phyloP scores from a whole-genome alignment of 2,888 invertebrate genomes.

The Lithodes maja region DNA sequence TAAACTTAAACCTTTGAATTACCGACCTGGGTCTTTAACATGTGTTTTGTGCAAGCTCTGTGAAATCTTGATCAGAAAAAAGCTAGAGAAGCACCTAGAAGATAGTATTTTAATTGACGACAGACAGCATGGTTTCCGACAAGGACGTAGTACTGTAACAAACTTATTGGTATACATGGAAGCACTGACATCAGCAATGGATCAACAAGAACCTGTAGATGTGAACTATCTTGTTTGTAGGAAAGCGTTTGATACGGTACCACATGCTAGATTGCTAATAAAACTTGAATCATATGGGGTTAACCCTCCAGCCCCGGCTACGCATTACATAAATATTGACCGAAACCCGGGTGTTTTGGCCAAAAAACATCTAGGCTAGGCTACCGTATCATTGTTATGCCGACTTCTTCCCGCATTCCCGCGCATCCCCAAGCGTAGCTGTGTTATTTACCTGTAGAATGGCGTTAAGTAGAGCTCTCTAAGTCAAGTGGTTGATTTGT shows the following conservation, averaged over 20 bases:
- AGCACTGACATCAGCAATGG: background rate
- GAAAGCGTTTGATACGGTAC: slow-evolving; percentile 6
- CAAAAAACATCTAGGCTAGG: no score
- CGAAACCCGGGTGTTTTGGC: no score
- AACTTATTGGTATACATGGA: slow-evolving; percentile 10
- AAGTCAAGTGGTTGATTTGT: no score
- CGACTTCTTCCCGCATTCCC: no score
- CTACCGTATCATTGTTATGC: no score
- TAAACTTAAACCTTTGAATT: slow-evolving; percentile 12
- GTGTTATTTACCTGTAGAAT: no score
- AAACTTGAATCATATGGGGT: background rate
- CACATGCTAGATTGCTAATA: background rate
- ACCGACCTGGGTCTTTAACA: slow-evolving; percentile 17
- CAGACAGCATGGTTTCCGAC: slow-evolving; percentile 10
- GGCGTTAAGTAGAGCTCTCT: no score
- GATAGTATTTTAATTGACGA: background rate
- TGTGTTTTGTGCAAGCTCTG: slow-evolving; percentile 14
- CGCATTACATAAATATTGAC: no score
- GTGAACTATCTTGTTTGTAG: background rate
- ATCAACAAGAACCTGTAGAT: background rate
- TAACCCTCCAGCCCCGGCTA: no score
- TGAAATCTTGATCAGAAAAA: background rate
- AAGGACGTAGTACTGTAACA: background rate
- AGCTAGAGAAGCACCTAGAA: slow-evolving; percentile 9
- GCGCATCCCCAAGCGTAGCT: no score